Percentiles rank a stretch among this genome's conserved stretches.
These are phyloP conservation scores for Ctenomys sociabilis DNA, from an alignment of 2,113 vertebrate species.

Conservation along the genomic window DNA sequence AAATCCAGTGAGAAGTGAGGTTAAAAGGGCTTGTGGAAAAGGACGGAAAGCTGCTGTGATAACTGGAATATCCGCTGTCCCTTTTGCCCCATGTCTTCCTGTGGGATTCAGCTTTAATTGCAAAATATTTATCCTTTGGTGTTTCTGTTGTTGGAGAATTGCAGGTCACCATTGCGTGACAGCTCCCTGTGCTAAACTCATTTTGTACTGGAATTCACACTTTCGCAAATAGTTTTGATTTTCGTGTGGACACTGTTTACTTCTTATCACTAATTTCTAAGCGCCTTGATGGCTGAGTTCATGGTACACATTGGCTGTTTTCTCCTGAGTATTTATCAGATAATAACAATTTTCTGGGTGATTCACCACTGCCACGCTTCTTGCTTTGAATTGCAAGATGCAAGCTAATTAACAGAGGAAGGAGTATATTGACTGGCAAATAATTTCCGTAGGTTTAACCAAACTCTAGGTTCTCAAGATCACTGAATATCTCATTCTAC, in stretches of 20 bases:
- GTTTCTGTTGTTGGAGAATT: background rate
- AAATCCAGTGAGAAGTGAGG: background rate
- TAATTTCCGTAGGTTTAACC: background rate
- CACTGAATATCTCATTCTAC: background rate
- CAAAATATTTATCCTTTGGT: background rate
- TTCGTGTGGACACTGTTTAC: background rate
- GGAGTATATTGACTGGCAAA: background rate
- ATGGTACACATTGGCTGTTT: background rate
- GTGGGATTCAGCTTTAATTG: background rate
- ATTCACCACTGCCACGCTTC: background rate
- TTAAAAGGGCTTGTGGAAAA: no score
- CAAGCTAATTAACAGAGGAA: background rate
- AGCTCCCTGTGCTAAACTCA: background rate
- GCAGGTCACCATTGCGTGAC: rapidly evolving
- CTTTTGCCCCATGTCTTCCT: background rate
- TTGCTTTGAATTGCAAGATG: background rate
- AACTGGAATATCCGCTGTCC: background rate
- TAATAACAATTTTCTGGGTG: background rate
- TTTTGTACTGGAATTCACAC: background rate
- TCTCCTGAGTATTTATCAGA: background rate
- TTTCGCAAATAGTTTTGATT: background rate
- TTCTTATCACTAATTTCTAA: background rate
- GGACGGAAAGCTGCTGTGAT: background rate
- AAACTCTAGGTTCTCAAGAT: background rate
- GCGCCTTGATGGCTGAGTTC: background rate